These are phyloP conservation scores for Sabatieria punctata DNA, from an alignment of 2,888 invertebrate genomes.

Conservation along the genomic window DNA sequence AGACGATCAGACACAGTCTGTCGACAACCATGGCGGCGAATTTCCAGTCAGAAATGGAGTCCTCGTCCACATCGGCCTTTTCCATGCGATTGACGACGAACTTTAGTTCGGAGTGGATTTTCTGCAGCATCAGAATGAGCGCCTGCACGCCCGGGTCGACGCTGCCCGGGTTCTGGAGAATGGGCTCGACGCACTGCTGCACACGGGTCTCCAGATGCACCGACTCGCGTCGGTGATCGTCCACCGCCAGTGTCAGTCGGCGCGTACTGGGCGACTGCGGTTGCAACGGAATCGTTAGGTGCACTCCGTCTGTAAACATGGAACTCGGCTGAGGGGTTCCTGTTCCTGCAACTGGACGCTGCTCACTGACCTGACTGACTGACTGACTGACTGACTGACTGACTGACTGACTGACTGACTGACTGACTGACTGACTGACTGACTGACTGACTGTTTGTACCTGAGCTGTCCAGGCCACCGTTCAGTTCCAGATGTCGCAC, in stretches of 20 bases:
- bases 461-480: too few species aligned
- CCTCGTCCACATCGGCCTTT: conserved; percentile 25
- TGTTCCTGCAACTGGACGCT: too few species aligned
- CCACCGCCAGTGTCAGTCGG: not conserved
- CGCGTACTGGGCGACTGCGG: not conserved
- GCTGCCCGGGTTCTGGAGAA: conserved; percentile 4
- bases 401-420: too few species aligned
- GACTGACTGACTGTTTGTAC: too few species aligned
- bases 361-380: too few species aligned
- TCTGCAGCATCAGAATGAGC: conserved; percentile 18
- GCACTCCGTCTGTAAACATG: too few species aligned
- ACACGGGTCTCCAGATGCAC: not conserved
- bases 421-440: too few species aligned
- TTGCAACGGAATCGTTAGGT: too few species aligned
- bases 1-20: conserved; percentile 27
- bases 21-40: conserved; percentile 25
- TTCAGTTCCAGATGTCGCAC: not conserved
- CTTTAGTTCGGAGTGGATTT: conserved; percentile 19
- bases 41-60: conserved; percentile 24
- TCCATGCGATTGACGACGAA: conserved; percentile 15
- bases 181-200: not conserved
- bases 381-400: too few species aligned
- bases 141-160: conserved; percentile 20
- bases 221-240: not conserved
- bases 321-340: too few species aligned